Evolutionary conservation across 2,797 vertebrate species (phyloP).

Genomic region (Phaenicophaeus curvirostris): DNA sequence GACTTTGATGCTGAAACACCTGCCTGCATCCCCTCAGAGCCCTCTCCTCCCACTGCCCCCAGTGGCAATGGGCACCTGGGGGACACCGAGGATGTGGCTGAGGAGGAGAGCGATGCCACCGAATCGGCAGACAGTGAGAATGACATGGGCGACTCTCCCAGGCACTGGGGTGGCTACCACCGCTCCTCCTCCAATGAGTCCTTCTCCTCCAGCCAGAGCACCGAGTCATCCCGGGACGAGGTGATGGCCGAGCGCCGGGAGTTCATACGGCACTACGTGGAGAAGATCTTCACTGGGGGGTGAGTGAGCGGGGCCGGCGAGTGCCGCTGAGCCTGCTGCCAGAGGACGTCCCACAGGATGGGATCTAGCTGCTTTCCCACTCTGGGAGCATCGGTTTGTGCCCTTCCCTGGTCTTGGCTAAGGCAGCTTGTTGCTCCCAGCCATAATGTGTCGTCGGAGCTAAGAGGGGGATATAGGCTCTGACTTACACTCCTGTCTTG

Average conservation of each 20-base stretch:
- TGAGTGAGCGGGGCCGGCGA: conserved; percentile 44
- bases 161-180: conserved; percentile 77
- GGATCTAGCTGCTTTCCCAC: background rate
- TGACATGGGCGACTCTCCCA: conserved; percentile 82
- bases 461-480: accelerated
- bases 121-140: conserved; percentile 96
- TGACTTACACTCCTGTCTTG: background rate
- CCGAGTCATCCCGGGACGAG: conserved; percentile 77
- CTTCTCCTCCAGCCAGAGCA: conserved; percentile 88
- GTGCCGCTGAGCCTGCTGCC: background rate
- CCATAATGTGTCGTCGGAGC: accelerated
- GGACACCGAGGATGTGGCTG: background rate
- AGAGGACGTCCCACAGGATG: accelerated
- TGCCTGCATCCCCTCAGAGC: background rate
- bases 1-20: conserved; percentile 81
- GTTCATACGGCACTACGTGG: conserved; percentile 91
- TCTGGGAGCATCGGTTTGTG: accelerated
- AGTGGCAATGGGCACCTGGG: background rate
- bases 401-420: background rate
- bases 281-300: conserved; percentile 91
- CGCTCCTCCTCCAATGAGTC: conserved; percentile 86
- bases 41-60: background rate
- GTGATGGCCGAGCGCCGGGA: conserved; percentile 77
- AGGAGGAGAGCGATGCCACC: conserved; percentile 87
- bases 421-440: accelerated